phyloP scores from a whole-genome alignment of 2,888 invertebrate species.

The Xylota segnis region DNA sequence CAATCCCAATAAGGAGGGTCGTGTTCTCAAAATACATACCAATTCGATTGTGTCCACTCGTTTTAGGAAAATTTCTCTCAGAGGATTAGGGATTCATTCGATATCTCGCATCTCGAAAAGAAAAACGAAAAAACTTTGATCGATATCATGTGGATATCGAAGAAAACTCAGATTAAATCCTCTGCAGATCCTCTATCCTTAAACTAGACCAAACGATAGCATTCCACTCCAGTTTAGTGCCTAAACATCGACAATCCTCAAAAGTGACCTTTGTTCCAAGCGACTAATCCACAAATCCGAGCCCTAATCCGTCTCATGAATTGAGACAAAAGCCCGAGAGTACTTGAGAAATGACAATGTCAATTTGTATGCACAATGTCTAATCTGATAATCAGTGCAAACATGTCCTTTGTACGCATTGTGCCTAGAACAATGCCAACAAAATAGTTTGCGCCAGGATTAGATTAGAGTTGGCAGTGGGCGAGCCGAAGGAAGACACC shows the following conservation, averaged over 20 bases:
- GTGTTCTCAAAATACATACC: neutral
- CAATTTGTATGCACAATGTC: conserved; percentile 84
- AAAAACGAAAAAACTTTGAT: conserved; percentile 38
- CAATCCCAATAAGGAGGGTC: conserved; percentile 55
- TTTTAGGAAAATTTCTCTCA: conserved; percentile 32
- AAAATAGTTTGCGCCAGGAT: conserved; percentile 83
- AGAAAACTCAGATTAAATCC: conserved; percentile 27
- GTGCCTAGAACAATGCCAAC: conserved; percentile 83
- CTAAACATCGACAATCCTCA: conserved; percentile 67
- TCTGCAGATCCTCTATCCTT: conserved; percentile 27
- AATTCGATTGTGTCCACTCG: conserved; percentile 16
- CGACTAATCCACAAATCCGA: conserved; percentile 80
- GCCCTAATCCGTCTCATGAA: conserved; percentile 81
- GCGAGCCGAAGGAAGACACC: conserved; percentile 68
- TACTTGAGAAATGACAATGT: conserved; percentile 84
- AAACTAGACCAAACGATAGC: conserved; percentile 64
- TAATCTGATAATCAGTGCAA: conserved; percentile 85
- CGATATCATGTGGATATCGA: conserved; percentile 52
- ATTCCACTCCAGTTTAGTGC: conserved; percentile 47
- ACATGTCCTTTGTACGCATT: conserved; percentile 84
- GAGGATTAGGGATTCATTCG: conserved; percentile 61
- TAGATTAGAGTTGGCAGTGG: conserved; percentile 77
- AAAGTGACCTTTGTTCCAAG: conserved; percentile 59
- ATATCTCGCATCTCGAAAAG: conserved; percentile 28
- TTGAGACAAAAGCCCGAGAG: conserved; percentile 76